Evolutionary conservation across 2,113 vertebrate species (phyloP), one percentile per base, ranked within the genome.

Genomic region (Donacobius atricapilla): DNA sequence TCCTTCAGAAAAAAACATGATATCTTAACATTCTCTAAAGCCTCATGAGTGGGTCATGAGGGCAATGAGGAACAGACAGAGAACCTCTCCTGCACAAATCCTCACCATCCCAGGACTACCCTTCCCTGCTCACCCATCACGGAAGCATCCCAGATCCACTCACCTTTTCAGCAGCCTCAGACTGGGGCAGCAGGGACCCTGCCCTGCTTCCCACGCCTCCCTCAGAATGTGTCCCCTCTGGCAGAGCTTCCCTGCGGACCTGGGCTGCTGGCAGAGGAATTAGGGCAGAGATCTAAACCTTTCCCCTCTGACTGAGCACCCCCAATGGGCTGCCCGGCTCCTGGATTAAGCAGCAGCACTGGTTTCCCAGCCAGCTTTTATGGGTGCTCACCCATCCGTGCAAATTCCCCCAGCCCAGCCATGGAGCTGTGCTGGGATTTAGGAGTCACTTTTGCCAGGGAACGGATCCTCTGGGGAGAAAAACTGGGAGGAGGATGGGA

Each of bases 321-420:
- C 28, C 89, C 66, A 81, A 44, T 73, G 56, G 39, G 86, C 64
- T 90, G 81, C 51, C 73, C 70, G 70, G 63, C 73, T 88, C 56
- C 66, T 1, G 37, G 93, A 97, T 96, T 96, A 94, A 89, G 47
- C 33, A 5, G 89, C 73, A 81, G 58, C 80, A 23, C 79, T 85
- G 83, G 65, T 88, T 95, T 94, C 70, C 61, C 56, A 94, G 92
- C 69, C 96, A 58, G 93, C 97, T 97, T 98, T 99, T 99, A 97
- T 98, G 93, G 97, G 82, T 98, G 98, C 89, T 98, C 97, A 98
- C 25, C 97, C 98, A 98, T 71, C 98, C 96, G 54, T 96, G 71
- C 96, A 98, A 98, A 98, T 97, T 96, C 89, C 97, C 95, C 97
- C 98, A 97, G 97, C 95, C 97, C 96, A 70, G 95, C 64, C 96